These are phyloP conservation scores for Xenopus borealis DNA, from an alignment of 2,113 vertebrate genomes.

Conservation along the genomic window DNA sequence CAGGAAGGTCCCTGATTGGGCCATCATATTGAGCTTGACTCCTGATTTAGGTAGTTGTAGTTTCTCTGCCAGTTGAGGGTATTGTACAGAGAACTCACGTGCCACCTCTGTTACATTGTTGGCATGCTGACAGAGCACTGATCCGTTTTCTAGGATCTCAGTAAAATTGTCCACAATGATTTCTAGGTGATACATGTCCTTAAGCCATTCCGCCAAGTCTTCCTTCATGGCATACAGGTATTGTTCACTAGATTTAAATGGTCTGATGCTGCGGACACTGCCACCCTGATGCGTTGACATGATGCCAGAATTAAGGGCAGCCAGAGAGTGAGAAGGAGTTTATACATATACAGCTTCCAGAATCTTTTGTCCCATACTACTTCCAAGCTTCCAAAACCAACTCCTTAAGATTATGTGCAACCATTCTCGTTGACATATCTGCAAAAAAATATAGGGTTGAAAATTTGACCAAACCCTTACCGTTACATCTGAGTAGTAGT, in stretches of 20 bases:
- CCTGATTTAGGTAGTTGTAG: conserved; percentile 57
- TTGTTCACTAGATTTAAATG: conserved; percentile 83
- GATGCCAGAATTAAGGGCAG: neutral
- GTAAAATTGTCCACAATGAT: conserved; percentile 78
- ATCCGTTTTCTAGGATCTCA: conserved; percentile 83
- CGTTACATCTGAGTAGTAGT: too few relatives aligned
- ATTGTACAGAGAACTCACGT: conserved; percentile 55
- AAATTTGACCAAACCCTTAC: too few relatives aligned
- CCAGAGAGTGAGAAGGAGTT: neutral
- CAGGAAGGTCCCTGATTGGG: conserved; percentile 75
- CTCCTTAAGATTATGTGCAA: too few relatives aligned
- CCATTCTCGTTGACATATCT: neutral
- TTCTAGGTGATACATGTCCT: conserved; percentile 79
- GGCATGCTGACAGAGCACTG: conserved; percentile 85
- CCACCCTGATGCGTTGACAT: conserved; percentile 57
- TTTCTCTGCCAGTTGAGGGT: conserved; percentile 36
- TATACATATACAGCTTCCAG: neutral
- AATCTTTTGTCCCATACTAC: neutral
- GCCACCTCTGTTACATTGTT: conserved; percentile 82
- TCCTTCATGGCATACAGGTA: conserved; percentile 98
- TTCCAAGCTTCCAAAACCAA: neutral
- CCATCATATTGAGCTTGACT: conserved; percentile 62
- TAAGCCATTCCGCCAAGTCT: conserved; percentile 93
- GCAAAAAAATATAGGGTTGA: neutral
- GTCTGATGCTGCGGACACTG: conserved; percentile 75